Evolutionary conservation across 2,888 invertebrate species (phyloP).

Genomic region (Hirtodrosophila histrioides): DNA sequence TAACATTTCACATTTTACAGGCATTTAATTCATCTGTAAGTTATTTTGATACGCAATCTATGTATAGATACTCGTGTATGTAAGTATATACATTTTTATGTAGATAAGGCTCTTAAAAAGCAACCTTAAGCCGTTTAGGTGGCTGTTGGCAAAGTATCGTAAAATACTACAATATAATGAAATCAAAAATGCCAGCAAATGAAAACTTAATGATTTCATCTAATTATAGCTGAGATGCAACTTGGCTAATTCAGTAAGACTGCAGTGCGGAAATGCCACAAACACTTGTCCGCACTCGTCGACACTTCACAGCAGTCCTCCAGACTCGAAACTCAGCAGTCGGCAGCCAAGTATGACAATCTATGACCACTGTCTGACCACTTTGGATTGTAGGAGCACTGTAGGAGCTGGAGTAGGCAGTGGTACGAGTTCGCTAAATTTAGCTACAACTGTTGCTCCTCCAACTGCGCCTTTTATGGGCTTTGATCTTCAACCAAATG

Average conservation of each 20-base stretch:
- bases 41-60: conserved; percentile 24
- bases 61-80: not conserved
- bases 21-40: conserved; percentile 25
- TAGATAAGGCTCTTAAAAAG: conserved; percentile 50
- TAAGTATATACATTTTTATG: not conserved
- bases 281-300: conserved; percentile 40
- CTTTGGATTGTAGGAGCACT: conserved; percentile 5
- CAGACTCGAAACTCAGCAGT: conserved; percentile 29
- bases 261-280: conserved; percentile 72
- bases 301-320: conserved; percentile 40
- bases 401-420: too few species aligned
- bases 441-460: conserved; percentile 64
- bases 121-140: conserved; percentile 30
- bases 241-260: conserved; percentile 66
- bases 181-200: conserved; percentile 67
- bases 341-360: conserved; percentile 69
- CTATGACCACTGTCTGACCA: conserved; percentile 57
- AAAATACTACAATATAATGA: conserved; percentile 69
- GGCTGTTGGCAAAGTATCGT: conserved; percentile 27
- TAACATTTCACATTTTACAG: conserved; percentile 3
- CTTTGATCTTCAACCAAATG: conserved; percentile 65
- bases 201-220: conserved; percentile 73
- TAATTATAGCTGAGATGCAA: conserved; percentile 67
- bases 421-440: conserved; percentile 68
- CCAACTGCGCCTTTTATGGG: conserved; percentile 67